phyloP scores from a whole-genome alignment of 2,888 invertebrate genomes.

The Catonia carolina region DNA sequence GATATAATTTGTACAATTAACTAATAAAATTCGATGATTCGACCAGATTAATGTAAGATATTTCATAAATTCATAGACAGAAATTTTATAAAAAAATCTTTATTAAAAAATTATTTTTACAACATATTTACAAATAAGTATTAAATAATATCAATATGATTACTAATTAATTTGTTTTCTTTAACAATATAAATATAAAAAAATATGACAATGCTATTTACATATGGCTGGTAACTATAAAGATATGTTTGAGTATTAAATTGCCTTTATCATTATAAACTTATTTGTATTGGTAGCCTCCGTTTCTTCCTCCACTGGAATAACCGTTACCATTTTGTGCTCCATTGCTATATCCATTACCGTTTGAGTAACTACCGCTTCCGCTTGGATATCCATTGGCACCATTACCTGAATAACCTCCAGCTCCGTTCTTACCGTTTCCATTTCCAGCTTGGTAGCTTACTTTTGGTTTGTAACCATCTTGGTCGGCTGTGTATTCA shows the following conservation, averaged over 20 bases:
- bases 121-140: conserved; percentile 18
- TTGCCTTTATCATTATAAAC: no score
- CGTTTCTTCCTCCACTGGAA: conserved; percentile 9
- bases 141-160: neutral
- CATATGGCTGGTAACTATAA: no score
- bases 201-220: no score
- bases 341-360: conserved; percentile 7
- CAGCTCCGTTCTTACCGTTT: conserved; percentile 25
- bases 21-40: no score
- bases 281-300: conserved; percentile 11
- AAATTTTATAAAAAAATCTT: neutral
- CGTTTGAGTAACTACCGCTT: conserved; percentile 9
- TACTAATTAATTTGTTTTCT: neutral
- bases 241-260: no score
- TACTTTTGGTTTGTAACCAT: conserved; percentile 74
- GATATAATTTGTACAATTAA: no score
- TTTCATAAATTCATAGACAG: no score
- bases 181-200: no score
- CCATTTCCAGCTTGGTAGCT: conserved; percentile 60
- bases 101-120: conserved; percentile 10
- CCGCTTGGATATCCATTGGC: neutral
- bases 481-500: conserved; percentile 74
- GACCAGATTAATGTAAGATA: no score
- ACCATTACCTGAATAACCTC: neutral
- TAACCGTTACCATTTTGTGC: neutral